Evolutionary conservation across 2,113 vertebrate species (phyloP), one percentile per base, ranked within the genome.

Genomic region (Eurypyga helias): DNA sequence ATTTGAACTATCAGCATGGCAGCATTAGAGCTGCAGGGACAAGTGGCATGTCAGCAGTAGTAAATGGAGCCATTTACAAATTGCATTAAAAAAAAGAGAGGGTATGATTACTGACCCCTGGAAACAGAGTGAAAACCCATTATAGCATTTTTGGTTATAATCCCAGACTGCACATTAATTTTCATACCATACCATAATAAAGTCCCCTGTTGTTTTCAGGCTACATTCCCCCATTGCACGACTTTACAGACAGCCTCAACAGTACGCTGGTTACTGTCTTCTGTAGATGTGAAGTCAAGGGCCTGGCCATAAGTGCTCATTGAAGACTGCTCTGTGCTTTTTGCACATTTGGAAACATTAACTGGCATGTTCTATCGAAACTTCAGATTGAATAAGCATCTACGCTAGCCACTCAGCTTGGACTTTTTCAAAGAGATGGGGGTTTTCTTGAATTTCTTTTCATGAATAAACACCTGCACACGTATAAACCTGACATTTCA

Each of bases 31-130:
- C 94, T 79, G 79, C 79, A 84, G 91, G 92, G 80, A 90, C 89
- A 86, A 95, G 91, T 34, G 76, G 64, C 70, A 41, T 38, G 81
- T 89, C 93, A 95, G 84, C 89, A 82, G 69, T 34, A 65, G 83
- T 58, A 67, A 88, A 94, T 33, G n/a, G 33, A 93, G 54, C 81
- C 95, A 90, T 95, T 96, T 96, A 94, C 87, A 95, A 96, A 96
- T 93, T 76, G 54, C 80, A 84, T 97, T 93, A 46, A 38, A 83
- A 91, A 91, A 78, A 80, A 61, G 29, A 77, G 51, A 94, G 81
- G 34, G 38, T 73, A 71, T 58, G 76, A 78, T 69, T 82, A 66
- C 54, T 92, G 91, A 93, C 62, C 90, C 54, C 71, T 85, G 69
- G 46, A 94, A 96, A 85, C 8, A 58, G 43, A 79, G 41, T 33